Evolutionary conservation across 1,140 invertebrate genomes (phyloP).

Genomic region (Frieseomelitta varia): DNA sequence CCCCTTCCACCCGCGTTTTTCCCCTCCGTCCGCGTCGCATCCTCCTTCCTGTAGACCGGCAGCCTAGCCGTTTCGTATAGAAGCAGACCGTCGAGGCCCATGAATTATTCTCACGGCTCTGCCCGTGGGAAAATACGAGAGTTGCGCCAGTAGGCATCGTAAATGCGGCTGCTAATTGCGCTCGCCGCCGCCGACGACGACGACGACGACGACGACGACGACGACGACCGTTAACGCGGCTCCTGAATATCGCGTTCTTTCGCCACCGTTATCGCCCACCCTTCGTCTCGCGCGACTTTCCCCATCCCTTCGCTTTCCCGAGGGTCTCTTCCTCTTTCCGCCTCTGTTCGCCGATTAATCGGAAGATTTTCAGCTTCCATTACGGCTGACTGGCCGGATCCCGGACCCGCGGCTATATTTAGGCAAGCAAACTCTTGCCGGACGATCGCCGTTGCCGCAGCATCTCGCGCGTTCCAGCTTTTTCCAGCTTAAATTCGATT

Average conservation of each 20-base stretch:
- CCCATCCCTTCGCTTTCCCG: too few relatives aligned
- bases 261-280: conserved; percentile 5
- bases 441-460: conserved; percentile 27
- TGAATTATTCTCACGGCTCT: conserved; percentile 81
- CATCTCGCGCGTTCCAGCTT: conserved; percentile 27
- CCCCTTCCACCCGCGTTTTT: neutral
- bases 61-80: conserved; percentile 55
- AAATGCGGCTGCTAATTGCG: conserved; percentile 79
- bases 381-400: neutral
- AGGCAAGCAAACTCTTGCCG: conserved; percentile 9
- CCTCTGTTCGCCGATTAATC: conserved; percentile 28
- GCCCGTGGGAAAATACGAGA: conserved; percentile 80
- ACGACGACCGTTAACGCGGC: conserved; percentile 53
- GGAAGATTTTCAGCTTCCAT: conserved; percentile 41
- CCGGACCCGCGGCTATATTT: conserved; percentile 18
- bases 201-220: conserved; percentile 53
- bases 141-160: conserved; percentile 77
- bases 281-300: too few relatives aligned
- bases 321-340: too few relatives aligned
- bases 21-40: conserved; percentile 10
- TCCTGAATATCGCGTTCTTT: conserved; percentile 60
- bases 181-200: conserved; percentile 61
- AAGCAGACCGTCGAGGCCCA: conserved; percentile 66
- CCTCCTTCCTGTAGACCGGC: conserved; percentile 35
- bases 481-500: conserved; percentile 49